Percentiles rank a stretch among this genome's conserved stretches.
Evolutionary conservation across 2,113 vertebrate genomes (phyloP).

Genomic region (Pachyramphus minor): DNA sequence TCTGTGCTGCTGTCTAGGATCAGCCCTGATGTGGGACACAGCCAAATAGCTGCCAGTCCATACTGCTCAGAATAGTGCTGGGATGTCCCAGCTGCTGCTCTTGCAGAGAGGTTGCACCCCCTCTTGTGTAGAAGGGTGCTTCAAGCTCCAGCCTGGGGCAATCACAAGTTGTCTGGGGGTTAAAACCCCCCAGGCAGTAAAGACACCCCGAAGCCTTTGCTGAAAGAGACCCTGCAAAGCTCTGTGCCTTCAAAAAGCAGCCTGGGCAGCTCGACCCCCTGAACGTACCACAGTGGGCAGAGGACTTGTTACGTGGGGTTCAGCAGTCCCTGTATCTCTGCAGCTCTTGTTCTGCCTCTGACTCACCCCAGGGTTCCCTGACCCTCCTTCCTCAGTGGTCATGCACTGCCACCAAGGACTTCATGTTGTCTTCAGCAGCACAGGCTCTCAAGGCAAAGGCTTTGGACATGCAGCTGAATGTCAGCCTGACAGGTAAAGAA

Average conservation of each 20-base stretch:
- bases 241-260: neutral
- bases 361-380: neutral
- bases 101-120: neutral
- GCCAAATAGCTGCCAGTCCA: neutral
- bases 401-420: neutral
- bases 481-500: neutral
- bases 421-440: neutral
- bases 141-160: neutral
- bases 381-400: neutral
- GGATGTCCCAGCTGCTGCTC: neutral
- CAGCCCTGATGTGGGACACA: neutral
- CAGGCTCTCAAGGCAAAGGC: neutral
- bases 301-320: neutral
- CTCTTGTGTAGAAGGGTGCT: neutral
- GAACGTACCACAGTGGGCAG: rapidly evolving
- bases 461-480: neutral
- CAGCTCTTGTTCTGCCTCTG: neutral
- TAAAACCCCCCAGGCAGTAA: neutral
- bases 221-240: neutral
- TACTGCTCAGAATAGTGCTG: neutral
- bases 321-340: neutral
- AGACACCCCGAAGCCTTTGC: neutral
- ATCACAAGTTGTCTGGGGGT: neutral
- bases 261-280: neutral
- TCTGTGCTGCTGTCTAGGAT: neutral